Conservation (phyloP, 2,113 vertebrate genomes). For the Cynoglossus semilaevis region DNA sequence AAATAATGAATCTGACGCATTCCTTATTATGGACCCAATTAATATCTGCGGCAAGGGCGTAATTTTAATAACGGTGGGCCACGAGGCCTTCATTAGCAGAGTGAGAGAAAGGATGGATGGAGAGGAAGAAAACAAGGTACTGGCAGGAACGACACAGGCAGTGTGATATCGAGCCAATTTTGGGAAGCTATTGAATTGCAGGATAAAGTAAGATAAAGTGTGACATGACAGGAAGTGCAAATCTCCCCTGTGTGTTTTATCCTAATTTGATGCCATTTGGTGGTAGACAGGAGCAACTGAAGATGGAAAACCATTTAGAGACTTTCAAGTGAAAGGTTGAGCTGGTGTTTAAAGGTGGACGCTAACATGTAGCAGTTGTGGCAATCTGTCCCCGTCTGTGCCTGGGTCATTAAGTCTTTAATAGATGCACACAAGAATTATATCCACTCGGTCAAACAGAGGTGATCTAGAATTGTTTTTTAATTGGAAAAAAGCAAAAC, state of each 20-base stretch:
- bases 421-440: background rate
- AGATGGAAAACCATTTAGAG: conserved; percentile 11
- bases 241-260: conserved; percentile 22
- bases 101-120: conserved; percentile 68
- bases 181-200: conserved; percentile 44
- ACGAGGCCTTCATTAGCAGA: conserved; percentile 89
- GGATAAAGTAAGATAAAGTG: conserved; percentile 26
- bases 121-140: conserved; percentile 73
- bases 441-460: no score
- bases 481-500: no score
- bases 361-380: background rate
- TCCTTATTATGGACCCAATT: conserved; percentile 98
- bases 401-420: background rate
- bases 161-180: conserved; percentile 45
- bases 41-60: conserved; percentile 91
- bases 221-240: conserved; percentile 12
- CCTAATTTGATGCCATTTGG: conserved; percentile 3
- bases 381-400: conserved; percentile 5
- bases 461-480: no score
- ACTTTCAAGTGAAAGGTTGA: conserved; percentile 16
- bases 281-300: conserved; percentile 5
- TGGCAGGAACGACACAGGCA: conserved; percentile 67
- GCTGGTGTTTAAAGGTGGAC: background rate
- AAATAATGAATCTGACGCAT: conserved; percentile 95
- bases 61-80: conserved; percentile 95